phyloP scores from a whole-genome alignment of 2,113 vertebrate species.

The Nycticryphes semicollaris region DNA sequence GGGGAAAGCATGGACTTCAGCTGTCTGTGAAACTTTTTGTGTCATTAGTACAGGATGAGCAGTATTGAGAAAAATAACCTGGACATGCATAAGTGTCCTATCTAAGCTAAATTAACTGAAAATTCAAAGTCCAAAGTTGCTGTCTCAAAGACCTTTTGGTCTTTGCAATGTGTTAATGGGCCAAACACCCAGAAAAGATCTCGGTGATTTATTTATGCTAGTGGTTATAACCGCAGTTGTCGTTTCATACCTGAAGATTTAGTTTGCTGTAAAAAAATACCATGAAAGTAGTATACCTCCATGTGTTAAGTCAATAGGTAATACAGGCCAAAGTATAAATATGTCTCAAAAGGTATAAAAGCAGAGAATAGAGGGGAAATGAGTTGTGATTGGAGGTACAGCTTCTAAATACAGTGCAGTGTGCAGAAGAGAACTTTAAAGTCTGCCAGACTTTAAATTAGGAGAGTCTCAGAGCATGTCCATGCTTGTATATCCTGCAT shows the following conservation, averaged over 20 bases:
- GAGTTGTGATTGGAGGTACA: not conserved
- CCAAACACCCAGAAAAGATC: not conserved
- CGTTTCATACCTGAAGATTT: not conserved
- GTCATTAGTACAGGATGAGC: not conserved
- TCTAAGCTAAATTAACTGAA: not conserved
- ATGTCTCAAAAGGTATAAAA: not conserved
- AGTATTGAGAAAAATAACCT: not conserved
- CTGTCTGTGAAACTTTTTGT: not conserved
- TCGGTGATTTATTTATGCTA: not conserved
- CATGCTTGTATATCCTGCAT: not conserved
- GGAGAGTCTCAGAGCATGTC: not conserved
- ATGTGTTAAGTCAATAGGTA: not conserved
- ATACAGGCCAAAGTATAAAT: not conserved
- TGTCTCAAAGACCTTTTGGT: not conserved
- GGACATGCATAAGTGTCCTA: not conserved
- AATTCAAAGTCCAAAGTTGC: not conserved
- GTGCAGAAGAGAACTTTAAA: not conserved
- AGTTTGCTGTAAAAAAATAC: not conserved
- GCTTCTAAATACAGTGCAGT: slow-evolving; percentile 21
- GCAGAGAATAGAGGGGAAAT: not conserved
- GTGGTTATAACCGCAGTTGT: not conserved
- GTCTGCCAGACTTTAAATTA: slow-evolving; percentile 23
- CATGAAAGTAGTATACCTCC: not conserved
- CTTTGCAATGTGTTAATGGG: not conserved
- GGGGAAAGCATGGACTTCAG: not conserved